These are phyloP conservation scores for Mustela lutreola DNA, from an alignment of 2,113 vertebrate species.

Conservation along the genomic window DNA sequence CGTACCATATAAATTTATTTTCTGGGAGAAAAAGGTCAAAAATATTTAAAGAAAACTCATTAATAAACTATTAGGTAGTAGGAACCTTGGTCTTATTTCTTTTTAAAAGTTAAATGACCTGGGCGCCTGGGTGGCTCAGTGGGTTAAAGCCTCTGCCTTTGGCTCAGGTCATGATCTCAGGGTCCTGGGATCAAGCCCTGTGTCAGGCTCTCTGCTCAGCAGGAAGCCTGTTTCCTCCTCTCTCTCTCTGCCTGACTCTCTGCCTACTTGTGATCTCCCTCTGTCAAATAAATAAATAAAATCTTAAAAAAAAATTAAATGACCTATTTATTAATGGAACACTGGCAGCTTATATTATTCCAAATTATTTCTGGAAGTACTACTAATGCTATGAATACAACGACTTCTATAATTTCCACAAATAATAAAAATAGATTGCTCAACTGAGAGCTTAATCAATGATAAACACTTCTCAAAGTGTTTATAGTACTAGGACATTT, in stretches of 20 bases:
- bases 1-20: background rate
- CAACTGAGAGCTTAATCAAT: background rate
- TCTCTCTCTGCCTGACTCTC: too few species aligned
- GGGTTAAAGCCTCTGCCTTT: too few species aligned
- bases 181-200: too few species aligned
- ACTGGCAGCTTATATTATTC: background rate
- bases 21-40: constrained; percentile 17
- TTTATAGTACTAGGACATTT: background rate
- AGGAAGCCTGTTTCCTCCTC: too few species aligned
- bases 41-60: background rate
- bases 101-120: background rate
- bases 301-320: background rate
- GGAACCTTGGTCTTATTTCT: background rate
- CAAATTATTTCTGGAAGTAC: background rate
- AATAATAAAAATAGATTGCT: background rate
- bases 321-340: background rate
- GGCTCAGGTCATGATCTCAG: too few species aligned
- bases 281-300: too few species aligned
- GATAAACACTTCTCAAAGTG: background rate
- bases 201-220: too few species aligned
- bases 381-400: background rate
- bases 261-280: too few species aligned
- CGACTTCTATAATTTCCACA: background rate
- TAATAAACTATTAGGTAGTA: constrained; percentile 4
- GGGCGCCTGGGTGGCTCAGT: too few species aligned